phyloP scores from a whole-genome alignment of 2,797 vertebrate genomes.

The Carcharodon carcharias region DNA sequence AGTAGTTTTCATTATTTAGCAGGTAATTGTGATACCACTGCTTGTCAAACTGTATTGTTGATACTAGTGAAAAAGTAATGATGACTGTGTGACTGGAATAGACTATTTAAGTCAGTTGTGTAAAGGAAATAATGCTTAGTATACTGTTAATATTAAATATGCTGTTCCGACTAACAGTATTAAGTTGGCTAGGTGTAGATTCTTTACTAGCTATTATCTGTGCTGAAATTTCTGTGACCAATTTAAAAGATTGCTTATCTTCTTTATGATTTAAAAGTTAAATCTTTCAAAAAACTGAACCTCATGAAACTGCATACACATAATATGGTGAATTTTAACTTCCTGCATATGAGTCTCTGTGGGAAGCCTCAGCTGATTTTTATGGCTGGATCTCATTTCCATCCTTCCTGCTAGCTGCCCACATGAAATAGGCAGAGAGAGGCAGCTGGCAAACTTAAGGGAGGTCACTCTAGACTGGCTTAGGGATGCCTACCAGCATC shows the following conservation, averaged over 20 bases:
- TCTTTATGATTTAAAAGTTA: background rate
- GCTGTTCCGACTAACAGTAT: background rate
- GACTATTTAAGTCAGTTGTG: constrained; percentile 4
- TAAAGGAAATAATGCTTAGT: background rate
- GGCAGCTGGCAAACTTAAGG: background rate
- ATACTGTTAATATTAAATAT: background rate
- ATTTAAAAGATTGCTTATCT: background rate
- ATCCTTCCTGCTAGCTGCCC: background rate
- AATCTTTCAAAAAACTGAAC: background rate
- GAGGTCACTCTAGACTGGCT: background rate
- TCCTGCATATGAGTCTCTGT: background rate
- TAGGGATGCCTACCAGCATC: too few species aligned
- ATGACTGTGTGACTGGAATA: constrained; percentile 14
- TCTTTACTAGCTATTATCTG: background rate
- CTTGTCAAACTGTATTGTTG: background rate
- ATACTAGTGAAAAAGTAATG: background rate
- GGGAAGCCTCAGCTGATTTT: background rate
- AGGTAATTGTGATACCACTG: background rate
- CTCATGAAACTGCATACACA: background rate
- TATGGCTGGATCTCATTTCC: background rate
- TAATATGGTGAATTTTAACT: background rate
- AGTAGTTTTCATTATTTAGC: background rate
- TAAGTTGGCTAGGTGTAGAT: background rate
- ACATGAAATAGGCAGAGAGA: background rate
- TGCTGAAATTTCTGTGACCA: background rate